Conservation (phyloP, 2,888 invertebrate species). For the Nephrocerus scutellatus region DNA sequence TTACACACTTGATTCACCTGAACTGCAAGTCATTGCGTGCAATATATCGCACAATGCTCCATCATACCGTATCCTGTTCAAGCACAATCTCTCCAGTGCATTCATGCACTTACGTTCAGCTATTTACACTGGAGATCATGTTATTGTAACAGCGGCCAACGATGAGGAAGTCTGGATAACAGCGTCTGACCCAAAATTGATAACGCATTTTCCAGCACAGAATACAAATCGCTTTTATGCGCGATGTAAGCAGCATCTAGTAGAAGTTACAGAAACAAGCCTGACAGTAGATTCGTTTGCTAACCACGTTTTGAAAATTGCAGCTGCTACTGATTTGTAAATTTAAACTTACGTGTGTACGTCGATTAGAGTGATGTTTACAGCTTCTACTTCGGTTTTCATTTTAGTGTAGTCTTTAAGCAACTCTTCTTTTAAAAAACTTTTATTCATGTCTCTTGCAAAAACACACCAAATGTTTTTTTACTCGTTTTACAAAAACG, state of each 20-base stretch:
- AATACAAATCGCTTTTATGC: constrained; percentile 34
- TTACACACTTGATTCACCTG: constrained; percentile 21
- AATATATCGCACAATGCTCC: constrained; percentile 37
- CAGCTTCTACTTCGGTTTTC: too few species aligned
- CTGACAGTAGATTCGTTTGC: constrained; percentile 38
- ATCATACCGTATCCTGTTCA: constrained; percentile 36
- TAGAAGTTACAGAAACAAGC: constrained; percentile 31
- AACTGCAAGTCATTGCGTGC: constrained; percentile 38
- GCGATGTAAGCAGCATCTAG: constrained; percentile 36
- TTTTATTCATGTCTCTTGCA: too few species aligned
- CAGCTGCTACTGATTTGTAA: constrained; percentile 20
- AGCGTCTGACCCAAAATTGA: constrained; percentile 33
- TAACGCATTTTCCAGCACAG: constrained; percentile 29
- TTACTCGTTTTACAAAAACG: too few species aligned
- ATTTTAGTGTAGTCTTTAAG: too few species aligned
- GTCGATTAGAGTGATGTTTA: too few species aligned
- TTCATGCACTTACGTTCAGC: constrained; percentile 32
- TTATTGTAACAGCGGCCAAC: constrained; percentile 31
- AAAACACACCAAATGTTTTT: too few species aligned
- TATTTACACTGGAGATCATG: constrained; percentile 37
- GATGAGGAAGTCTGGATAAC: constrained; percentile 42
- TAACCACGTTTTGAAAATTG: constrained; percentile 37
- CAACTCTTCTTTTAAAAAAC: too few species aligned
- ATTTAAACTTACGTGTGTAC: constrained; percentile 4
- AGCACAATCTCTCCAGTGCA: constrained; percentile 29